Evolutionary conservation across 2,888 invertebrate genomes (phyloP).

Genomic region (Protodeltote pygarga): DNA sequence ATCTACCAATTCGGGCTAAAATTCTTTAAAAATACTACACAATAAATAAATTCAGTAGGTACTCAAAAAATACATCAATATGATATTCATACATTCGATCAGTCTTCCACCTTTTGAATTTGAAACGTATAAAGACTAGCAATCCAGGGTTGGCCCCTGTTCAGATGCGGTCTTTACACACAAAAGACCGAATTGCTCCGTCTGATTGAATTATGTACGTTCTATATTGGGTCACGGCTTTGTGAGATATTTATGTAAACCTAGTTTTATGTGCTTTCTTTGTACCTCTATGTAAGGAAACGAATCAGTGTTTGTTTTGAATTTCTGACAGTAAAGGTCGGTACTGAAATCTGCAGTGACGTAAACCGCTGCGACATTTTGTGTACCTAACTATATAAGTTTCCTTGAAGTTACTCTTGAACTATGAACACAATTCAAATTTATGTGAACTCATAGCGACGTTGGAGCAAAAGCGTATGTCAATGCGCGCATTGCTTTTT

Average conservation of each 20-base stretch:
- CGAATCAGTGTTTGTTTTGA: slow-evolving; percentile 21
- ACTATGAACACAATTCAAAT: too few species aligned
- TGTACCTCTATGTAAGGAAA: not conserved
- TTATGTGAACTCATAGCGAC: too few species aligned
- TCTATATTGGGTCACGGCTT: slow-evolving; percentile 63
- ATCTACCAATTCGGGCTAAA: too few species aligned
- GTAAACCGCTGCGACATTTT: too few species aligned
- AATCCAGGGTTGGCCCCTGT: slow-evolving; percentile 48
- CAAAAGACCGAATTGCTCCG: slow-evolving; percentile 80
- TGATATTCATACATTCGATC: slow-evolving; percentile 36
- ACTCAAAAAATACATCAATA: slow-evolving; percentile 37
- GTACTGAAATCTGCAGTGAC: too few species aligned
- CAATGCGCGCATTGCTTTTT: not conserved
- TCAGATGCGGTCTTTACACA: slow-evolving; percentile 80
- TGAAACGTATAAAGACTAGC: slow-evolving; percentile 45
- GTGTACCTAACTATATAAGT: too few species aligned
- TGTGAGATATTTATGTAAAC: slow-evolving; percentile 65
- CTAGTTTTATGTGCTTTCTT: slow-evolving; percentile 19
- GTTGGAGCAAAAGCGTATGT: too few species aligned
- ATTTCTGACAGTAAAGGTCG: too few species aligned
- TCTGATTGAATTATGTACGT: slow-evolving; percentile 80
- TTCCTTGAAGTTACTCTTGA: not conserved
- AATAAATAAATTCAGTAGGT: not conserved
- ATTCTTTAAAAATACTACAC: slow-evolving; percentile 15
- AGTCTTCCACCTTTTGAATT: slow-evolving; percentile 43